Percentiles rank a stretch among this genome's conserved stretches.
Evolutionary conservation across 1,140 invertebrate species (phyloP).

Genomic region (Tetraneura akinire): DNA sequence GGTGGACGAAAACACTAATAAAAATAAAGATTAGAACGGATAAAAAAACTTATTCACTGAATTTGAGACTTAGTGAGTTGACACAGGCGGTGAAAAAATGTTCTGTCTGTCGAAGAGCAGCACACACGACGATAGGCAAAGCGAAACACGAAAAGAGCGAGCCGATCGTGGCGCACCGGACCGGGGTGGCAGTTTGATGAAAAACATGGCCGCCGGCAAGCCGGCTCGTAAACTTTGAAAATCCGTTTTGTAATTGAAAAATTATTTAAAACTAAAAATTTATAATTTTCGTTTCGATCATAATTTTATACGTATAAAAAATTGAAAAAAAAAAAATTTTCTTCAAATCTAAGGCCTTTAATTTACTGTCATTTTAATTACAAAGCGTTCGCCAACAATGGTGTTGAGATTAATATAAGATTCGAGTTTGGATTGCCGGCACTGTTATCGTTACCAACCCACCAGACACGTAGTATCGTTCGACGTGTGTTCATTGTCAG

Average conservation of each 20-base stretch:
- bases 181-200: neutral
- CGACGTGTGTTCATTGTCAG: too few relatives aligned
- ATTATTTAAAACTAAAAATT: slow-evolving; percentile 23
- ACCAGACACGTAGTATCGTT: neutral
- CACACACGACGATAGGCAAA: neutral
- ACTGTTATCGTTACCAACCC: slow-evolving; percentile 19
- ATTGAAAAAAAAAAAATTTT: too few relatives aligned
- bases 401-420: neutral
- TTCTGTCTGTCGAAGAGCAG: neutral
- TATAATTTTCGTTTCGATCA: neutral
- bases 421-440: neutral
- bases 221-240: neutral
- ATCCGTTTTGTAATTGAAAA: neutral
- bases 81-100: slow-evolving; percentile 20
- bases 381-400: neutral
- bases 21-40: slow-evolving; percentile 9
- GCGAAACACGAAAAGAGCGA: neutral
- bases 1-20: neutral
- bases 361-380: too few relatives aligned
- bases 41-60: neutral
- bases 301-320: neutral
- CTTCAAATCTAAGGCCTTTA: too few relatives aligned
- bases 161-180: neutral
- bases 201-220: slow-evolving; percentile 30
- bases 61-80: neutral